These are phyloP conservation scores for Ciconia boyciana DNA, from an alignment of 2,113 vertebrate species.

Conservation along the genomic window DNA sequence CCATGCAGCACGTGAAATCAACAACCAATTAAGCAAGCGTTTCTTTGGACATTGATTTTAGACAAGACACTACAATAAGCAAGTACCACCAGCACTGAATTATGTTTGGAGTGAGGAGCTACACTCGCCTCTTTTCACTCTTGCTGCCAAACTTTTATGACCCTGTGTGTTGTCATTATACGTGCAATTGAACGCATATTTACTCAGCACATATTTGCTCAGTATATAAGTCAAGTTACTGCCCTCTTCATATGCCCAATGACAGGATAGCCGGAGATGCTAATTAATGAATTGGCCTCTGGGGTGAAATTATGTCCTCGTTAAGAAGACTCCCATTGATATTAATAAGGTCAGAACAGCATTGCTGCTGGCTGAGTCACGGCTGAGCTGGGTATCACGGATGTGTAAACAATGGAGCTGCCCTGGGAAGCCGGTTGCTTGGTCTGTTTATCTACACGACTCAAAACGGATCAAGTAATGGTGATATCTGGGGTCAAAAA, in stretches of 20 bases:
- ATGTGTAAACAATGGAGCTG: background rate
- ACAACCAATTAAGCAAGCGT: background rate
- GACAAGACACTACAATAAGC: background rate
- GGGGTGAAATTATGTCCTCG: slow-evolving; percentile 32
- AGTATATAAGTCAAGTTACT: background rate
- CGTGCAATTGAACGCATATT: background rate
- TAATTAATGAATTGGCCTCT: slow-evolving; percentile 37
- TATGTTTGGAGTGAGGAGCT: background rate
- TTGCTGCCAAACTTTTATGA: background rate
- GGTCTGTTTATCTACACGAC: background rate
- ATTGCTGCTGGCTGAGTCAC: slow-evolving; percentile 40
- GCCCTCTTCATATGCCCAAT: background rate
- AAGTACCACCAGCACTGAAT: background rate
- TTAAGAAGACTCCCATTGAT: slow-evolving; percentile 11
- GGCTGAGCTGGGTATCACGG: background rate
- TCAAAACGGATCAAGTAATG: background rate
- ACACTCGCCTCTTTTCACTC: background rate
- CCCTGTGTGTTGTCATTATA: background rate
- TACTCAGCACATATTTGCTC: background rate
- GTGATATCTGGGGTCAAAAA: background rate
- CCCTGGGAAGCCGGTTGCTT: background rate
- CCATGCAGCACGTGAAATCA: background rate
- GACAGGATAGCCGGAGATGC: background rate
- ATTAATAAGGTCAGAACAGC: slow-evolving; percentile 29
- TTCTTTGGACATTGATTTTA: background rate